These are phyloP conservation scores for Hypercompe scribonia DNA, from an alignment of 2,888 invertebrate genomes.

Conservation along the genomic window DNA sequence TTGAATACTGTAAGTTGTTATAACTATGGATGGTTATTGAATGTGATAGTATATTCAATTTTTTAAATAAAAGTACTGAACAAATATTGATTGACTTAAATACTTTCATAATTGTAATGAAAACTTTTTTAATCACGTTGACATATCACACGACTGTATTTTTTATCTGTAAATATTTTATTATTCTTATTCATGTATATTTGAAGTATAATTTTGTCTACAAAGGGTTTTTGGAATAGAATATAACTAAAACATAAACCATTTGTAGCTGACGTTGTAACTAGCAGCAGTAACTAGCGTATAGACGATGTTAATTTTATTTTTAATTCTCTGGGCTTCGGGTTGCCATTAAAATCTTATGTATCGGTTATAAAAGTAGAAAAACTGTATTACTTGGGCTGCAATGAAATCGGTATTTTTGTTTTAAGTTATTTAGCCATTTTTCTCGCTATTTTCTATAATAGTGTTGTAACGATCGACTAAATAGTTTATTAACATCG, in stretches of 20 bases:
- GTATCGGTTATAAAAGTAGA: slow-evolving; percentile 49
- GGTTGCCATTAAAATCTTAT: slow-evolving; percentile 65
- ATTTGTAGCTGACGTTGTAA: slow-evolving; percentile 22
- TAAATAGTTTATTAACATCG: slow-evolving; percentile 44
- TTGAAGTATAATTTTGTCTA: slow-evolving; percentile 19
- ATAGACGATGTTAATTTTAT: slow-evolving; percentile 48
- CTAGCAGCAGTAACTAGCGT: slow-evolving; percentile 24
- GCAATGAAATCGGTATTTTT: slow-evolving; percentile 33
- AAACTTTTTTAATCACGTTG: slow-evolving; percentile 25
- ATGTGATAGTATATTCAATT: slow-evolving; percentile 42
- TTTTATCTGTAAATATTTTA: slow-evolving; percentile 50
- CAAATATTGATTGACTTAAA: slow-evolving; percentile 37
- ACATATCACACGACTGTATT: slow-evolving; percentile 52
- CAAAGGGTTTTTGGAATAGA: not conserved
- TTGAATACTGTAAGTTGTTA: slow-evolving; percentile 8
- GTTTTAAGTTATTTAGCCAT: slow-evolving; percentile 36
- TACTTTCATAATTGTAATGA: slow-evolving; percentile 31
- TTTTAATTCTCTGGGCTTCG: slow-evolving; percentile 64
- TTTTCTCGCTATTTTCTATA: slow-evolving; percentile 15
- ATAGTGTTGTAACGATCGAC: slow-evolving; percentile 24
- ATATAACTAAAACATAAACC: not conserved
- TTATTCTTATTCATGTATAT: not conserved
- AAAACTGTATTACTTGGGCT: slow-evolving; percentile 38
- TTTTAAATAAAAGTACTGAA: slow-evolving; percentile 40
- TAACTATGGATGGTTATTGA: slow-evolving; percentile 31